These are phyloP conservation scores for Gouania willdenowi DNA, from an alignment of 2,797 vertebrate genomes.

Conservation along the genomic window DNA sequence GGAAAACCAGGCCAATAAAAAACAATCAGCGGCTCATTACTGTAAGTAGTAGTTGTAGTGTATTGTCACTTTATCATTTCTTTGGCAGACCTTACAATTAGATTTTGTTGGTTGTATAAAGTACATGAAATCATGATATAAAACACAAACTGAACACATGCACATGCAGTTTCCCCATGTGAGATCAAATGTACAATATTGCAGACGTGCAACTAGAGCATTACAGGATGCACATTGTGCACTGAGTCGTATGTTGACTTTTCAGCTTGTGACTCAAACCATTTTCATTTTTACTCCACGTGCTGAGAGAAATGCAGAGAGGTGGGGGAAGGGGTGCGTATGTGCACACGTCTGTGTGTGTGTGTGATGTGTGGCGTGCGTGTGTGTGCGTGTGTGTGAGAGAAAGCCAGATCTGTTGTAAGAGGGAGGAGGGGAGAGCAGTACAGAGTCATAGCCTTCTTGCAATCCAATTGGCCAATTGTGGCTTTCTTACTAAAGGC, in stretches of 20 bases:
- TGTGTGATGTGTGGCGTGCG: slow-evolving; percentile 1
- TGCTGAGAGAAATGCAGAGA: slow-evolving; percentile 7
- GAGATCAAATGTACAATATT: neutral
- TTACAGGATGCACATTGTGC: neutral
- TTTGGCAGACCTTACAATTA: too few relatives aligned
- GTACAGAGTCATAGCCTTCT: slow-evolving; percentile 31
- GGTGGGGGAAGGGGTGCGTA: slow-evolving; percentile 29
- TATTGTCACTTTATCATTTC: too few relatives aligned
- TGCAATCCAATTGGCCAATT: slow-evolving; percentile 40
- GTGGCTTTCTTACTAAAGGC: slow-evolving; percentile 40
- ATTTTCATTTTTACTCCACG: slow-evolving; percentile 18
- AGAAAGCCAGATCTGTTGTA: slow-evolving; percentile 40
- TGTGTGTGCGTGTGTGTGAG: slow-evolving; percentile 2
- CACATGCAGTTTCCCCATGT: neutral
- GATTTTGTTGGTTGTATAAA: too few relatives aligned
- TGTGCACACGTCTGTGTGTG: neutral
- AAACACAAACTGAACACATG: too few relatives aligned
- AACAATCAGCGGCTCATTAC: too few relatives aligned
- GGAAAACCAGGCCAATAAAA: too few relatives aligned
- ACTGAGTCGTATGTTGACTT: slow-evolving; percentile 2
- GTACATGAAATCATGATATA: too few relatives aligned
- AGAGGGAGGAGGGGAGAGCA: slow-evolving; percentile 44
- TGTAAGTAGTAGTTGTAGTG: too few relatives aligned
- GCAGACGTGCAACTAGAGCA: too few relatives aligned
- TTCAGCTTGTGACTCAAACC: slow-evolving; percentile 5